A percentile compares a stretch with the other conserved stretches of the same genome.
These are phyloP conservation scores for Neoarius graeffei DNA, from an alignment of 2,113 vertebrate species.

Conservation along the genomic window DNA sequence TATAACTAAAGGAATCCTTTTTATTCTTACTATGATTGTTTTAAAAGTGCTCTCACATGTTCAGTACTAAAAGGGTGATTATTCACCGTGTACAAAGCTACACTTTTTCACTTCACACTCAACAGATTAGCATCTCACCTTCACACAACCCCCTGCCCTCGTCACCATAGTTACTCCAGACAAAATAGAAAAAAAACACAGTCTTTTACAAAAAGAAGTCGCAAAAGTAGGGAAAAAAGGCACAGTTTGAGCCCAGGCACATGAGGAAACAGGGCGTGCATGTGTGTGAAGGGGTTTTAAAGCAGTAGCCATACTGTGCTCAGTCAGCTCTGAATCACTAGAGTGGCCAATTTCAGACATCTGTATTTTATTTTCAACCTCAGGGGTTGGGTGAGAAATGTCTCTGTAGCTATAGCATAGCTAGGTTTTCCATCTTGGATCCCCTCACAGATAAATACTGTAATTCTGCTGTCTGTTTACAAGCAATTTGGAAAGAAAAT, in stretches of 20 bases:
- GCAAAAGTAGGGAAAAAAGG: conserved; percentile 8
- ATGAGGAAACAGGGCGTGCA: background rate
- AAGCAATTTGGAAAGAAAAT: conserved; percentile 22
- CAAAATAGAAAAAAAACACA: conserved; percentile 23
- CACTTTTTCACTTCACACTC: conserved; percentile 10
- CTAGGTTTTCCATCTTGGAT: conserved; percentile 18
- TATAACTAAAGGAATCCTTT: background rate
- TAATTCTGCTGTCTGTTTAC: conserved; percentile 40
- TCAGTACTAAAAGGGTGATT: background rate
- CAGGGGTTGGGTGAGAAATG: conserved; percentile 22
- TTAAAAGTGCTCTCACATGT: background rate
- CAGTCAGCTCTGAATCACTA: conserved; percentile 18
- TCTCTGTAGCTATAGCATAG: conserved; percentile 14
- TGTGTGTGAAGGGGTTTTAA: conserved; percentile 23
- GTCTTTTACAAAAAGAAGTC: conserved; percentile 22
- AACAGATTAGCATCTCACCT: conserved; percentile 41
- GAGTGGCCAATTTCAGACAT: conserved; percentile 40
- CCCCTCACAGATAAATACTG: conserved; percentile 38
- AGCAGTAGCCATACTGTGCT: conserved; percentile 29
- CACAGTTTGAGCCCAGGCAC: conserved; percentile 6
- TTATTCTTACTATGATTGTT: background rate
- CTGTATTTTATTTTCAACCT: conserved; percentile 44
- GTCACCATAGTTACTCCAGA: conserved; percentile 46
- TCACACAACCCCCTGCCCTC: conserved; percentile 3
- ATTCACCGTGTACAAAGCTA: background rate